Evolutionary conservation across 2,888 invertebrate genomes (phyloP).

Genomic region (Leuctra nigra): DNA sequence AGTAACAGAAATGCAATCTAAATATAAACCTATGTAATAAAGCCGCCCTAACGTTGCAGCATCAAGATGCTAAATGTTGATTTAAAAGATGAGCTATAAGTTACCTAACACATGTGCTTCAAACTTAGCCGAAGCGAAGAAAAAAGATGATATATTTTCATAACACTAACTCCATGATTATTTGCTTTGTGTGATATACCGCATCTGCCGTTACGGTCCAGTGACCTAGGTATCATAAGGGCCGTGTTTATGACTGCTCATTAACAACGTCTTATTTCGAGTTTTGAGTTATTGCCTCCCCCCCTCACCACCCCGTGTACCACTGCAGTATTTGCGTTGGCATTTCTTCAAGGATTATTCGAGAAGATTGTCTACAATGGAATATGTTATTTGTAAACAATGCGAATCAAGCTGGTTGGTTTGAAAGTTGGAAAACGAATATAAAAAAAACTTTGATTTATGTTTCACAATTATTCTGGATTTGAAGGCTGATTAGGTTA

Average conservation of each 20-base stretch:
- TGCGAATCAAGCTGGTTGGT: too few species aligned
- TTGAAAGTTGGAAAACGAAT: too few species aligned
- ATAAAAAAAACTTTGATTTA: too few species aligned
- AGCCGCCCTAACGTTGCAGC: not conserved
- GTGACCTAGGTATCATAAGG: not conserved
- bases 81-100: not conserved
- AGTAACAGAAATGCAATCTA: too few species aligned
- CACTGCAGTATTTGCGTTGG: conserved; percentile 25
- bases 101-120: not conserved
- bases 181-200: conserved; percentile 26
- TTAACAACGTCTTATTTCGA: conserved; percentile 28
- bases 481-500: too few species aligned
- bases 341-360: conserved; percentile 21
- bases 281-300: conserved; percentile 23
- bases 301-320: not conserved
- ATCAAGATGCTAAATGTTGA: not conserved
- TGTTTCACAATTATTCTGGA: too few species aligned
- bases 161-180: conserved; percentile 24
- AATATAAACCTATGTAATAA: too few species aligned
- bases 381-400: too few species aligned
- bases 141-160: conserved; percentile 25
- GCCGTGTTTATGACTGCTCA: conserved; percentile 26
- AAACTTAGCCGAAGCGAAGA: not conserved
- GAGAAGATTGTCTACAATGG: too few species aligned
- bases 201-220: conserved; percentile 16